Base-by-base conservation (phyloP, 2,888 invertebrate genomes). In the Campopleginae sp. region DNA sequence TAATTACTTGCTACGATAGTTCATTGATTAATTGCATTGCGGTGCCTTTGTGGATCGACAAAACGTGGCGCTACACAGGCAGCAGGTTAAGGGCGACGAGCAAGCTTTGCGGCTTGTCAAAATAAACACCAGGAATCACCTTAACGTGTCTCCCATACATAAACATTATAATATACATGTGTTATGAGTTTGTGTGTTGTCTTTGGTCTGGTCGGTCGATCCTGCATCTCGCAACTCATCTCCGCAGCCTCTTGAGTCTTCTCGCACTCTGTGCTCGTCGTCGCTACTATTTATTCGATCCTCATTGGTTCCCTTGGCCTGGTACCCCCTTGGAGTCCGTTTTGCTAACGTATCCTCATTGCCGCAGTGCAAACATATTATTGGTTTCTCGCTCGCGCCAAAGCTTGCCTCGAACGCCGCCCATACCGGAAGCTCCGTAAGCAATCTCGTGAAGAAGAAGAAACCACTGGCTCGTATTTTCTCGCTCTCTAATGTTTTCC, bases 351-450 rank as follows among this genome's bases (percentile, higher is more conserved):
- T 86, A 84, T 85, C 78, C 81, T 82, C 82, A 86, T 87, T 71
- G 84, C 84, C 87, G 79, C 84, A 86, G 86, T 86, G 86, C 86
- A 88, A 88, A 87, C 86, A 88, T 86, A 87, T 88, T 88, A 87
- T 87, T 86, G 88, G 88, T 87, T 88, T 87, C 84, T 85, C 86
- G 75, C 86, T 78, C 78, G 77, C 71, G 83, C 83, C 86, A 88
- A 86, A 84, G 85, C 85, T 72, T 84, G 81, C 84, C 82, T 71
- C 27, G 58, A 58, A 70, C 80, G 86, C n/a, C n/a, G n/a, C n/a
- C n/a, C 76, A 70, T 68, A 71, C 79, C 81, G 80, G 85, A 83
- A 85, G 74, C 79, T 38, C 31, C 79, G 27, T 71, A 66, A 70
- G n/a, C 46, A 48, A 66, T 77, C 81, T 79, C 51, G 79, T 58